These are phyloP conservation scores for Poecilia velifera DNA, from an alignment of 2,797 vertebrate genomes.

Conservation along the genomic window DNA sequence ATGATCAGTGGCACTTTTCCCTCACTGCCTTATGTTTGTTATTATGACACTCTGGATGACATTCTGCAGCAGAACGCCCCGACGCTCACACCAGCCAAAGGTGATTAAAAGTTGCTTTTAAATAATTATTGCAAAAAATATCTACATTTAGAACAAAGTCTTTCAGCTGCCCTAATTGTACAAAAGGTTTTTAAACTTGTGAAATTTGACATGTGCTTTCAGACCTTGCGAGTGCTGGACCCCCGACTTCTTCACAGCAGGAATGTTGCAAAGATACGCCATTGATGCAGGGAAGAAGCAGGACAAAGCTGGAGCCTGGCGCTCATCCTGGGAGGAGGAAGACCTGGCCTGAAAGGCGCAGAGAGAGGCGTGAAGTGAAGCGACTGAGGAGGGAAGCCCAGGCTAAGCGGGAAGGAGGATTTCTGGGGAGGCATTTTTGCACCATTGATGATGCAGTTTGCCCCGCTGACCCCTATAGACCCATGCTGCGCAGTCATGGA, in stretches of 20 bases:
- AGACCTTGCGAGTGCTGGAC: conserved; percentile 43
- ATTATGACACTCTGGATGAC: conserved; percentile 63
- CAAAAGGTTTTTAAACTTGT: not conserved
- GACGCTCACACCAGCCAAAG: conserved; percentile 38
- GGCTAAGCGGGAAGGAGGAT: conserved; percentile 55
- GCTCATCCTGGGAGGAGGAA: conserved; percentile 40
- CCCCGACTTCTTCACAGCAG: conserved; percentile 24
- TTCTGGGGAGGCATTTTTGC: not conserved
- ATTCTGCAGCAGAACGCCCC: conserved; percentile 23
- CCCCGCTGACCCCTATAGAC: conserved; percentile 19
- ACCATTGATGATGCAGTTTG: conserved; percentile 40
- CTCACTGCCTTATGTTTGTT: conserved; percentile 67
- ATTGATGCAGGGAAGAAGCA: conserved; percentile 32
- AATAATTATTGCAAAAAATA: not conserved
- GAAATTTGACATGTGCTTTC: conserved; percentile 30
- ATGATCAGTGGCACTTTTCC: conserved; percentile 70
- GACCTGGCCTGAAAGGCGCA: conserved; percentile 67
- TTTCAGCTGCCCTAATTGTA: not conserved
- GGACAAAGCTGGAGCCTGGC: conserved; percentile 45
- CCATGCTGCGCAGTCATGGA: not conserved
- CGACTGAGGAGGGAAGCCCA: conserved; percentile 69
- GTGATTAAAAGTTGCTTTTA: conserved; percentile 34
- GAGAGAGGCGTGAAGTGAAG: conserved; percentile 70
- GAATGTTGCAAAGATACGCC: conserved; percentile 43
- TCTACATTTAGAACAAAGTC: not conserved